These are phyloP conservation scores for Enteromius thamalakanensis DNA, from an alignment of 2,797 vertebrate species.

Conservation along the genomic window DNA sequence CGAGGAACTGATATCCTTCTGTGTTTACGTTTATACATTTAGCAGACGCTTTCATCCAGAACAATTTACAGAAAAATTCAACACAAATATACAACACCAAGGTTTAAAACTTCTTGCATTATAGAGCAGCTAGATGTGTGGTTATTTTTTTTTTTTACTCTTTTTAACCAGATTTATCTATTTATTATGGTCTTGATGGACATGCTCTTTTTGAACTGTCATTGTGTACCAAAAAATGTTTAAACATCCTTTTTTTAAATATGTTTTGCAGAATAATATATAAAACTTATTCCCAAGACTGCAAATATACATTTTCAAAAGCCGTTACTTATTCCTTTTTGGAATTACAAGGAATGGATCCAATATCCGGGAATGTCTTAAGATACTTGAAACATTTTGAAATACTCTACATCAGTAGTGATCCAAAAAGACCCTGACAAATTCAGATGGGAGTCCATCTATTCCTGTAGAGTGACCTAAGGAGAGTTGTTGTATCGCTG, in stretches of 20 bases:
- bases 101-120: not conserved
- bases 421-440: not conserved
- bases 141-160: not conserved
- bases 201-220: not conserved
- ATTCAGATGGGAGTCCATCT: conserved; percentile 12
- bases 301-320: too few species aligned
- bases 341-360: not conserved
- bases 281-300: too few species aligned
- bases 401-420: not conserved
- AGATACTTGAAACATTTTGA: not conserved
- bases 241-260: not conserved
- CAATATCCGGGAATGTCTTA: not conserved
- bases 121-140: not conserved
- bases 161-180: not conserved
- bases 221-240: not conserved
- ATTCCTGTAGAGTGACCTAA: conserved; percentile 17
- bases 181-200: not conserved
- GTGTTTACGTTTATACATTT: conserved; percentile 22
- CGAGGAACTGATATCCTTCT: conserved; percentile 12
- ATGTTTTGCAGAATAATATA: too few species aligned
- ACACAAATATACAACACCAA: not conserved
- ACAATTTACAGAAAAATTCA: not conserved
- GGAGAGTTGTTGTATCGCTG: not conserved
- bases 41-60: not conserved
- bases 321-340: not conserved